Percentiles rank a stretch among this genome's conserved stretches.
phyloP scores from a whole-genome alignment of 92 coral and sea anemone species.

The Zoanthus solanderi region DNA sequence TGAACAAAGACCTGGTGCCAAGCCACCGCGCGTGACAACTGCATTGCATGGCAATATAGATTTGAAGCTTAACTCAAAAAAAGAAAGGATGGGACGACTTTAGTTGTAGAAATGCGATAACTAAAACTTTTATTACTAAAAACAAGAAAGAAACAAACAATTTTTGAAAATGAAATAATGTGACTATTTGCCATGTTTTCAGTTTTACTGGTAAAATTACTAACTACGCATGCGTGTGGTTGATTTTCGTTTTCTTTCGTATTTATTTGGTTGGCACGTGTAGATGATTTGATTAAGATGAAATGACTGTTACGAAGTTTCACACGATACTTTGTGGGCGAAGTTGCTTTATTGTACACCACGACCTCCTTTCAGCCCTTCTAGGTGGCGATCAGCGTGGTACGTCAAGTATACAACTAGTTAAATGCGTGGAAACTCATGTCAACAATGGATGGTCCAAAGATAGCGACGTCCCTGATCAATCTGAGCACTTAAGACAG shows the following conservation, averaged over 20 bases:
- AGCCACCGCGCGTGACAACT: no score
- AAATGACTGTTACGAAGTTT: conserved; percentile 21
- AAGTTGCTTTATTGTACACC: conserved; percentile 12
- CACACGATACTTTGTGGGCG: conserved; percentile 32
- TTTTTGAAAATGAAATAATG: no score
- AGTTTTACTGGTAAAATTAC: no score
- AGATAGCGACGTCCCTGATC: conserved; percentile 40
- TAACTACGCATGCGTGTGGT: no score
- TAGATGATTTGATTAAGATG: not conserved
- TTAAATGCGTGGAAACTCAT: conserved; percentile 12
- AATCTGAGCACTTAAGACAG: conserved; percentile 18
- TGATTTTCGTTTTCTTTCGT: not conserved
- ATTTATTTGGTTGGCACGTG: not conserved
- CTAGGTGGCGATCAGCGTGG: conserved; percentile 40
- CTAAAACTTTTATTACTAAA: no score
- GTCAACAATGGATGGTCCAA: conserved; percentile 44
- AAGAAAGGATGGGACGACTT: no score
- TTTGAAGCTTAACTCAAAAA: no score
- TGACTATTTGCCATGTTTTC: no score
- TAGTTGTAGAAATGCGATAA: no score
- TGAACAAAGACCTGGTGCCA: no score
- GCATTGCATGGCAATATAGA: no score
- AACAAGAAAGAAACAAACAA: no score
- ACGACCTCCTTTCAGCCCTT: conserved; percentile 26
- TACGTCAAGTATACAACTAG: not conserved